Base-by-base conservation (phyloP, 2,113 vertebrate genomes). In the Pelodiscus sinensis region DNA sequence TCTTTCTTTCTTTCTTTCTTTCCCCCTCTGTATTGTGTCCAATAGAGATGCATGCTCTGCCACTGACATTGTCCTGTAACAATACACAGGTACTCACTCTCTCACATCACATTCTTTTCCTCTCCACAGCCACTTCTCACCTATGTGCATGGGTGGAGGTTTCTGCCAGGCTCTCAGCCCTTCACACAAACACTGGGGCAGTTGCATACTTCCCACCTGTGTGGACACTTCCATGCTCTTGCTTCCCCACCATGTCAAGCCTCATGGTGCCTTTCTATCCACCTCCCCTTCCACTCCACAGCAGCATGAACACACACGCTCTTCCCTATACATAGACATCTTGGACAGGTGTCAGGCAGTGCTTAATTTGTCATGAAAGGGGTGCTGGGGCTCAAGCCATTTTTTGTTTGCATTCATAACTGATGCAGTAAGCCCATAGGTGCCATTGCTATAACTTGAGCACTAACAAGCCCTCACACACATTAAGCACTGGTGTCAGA, bases 211-310 rank as follows among this genome's bases (percentile, higher is more conserved):
- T 56, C 9, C 22, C 2, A 0, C 10, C 68, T n/a, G 15, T 27
- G 68, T 75, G 31, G 3, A 60, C 2, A 5, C 1, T 27, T 24
- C 1, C 2, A 9, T 83, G 54, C 82, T 78, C 52, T 82, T 81
- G 12, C 2, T 75, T 91, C 87, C 13, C 1, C 13, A 44, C 35
- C 15, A 2, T 75, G 29, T 90, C 31, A 78, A 19, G 73, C 77
- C 13, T 73, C 27, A 24, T 25, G 8, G 6, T 3, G 8, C 13
- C 8, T 4, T 1, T 2, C 4, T 0, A 0, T 0, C 1, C 31
- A 84, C 57, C 50, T 19, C 9, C 50, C 52, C 56, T 50, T 57
- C 7, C 29, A 4, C 35, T 65, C 62, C 29, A 22, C 29, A 31
- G 14, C 62, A 65, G 29, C 29, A 65, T 9, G 29, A 3, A 13